These are phyloP conservation scores for Stichodactyla helianthus DNA, from an alignment of 64 coral and sea anemone genomes.

Conservation along the genomic window DNA sequence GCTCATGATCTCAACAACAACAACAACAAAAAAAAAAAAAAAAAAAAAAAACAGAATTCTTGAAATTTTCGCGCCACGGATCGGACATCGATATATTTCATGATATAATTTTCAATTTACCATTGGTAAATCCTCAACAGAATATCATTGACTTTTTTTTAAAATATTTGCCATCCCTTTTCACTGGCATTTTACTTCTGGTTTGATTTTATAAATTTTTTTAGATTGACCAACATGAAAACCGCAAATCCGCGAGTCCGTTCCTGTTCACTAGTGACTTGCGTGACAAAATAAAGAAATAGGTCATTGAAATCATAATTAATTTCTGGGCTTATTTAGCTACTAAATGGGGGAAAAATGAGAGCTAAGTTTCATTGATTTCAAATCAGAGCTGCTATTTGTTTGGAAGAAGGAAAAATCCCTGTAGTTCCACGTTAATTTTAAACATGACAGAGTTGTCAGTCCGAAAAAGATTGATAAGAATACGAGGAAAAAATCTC, in stretches of 20 bases:
- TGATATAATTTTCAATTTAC: no score
- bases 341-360: neutral
- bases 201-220: neutral
- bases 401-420: neutral
- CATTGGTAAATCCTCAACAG: no score
- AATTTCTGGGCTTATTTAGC: constrained; percentile 15
- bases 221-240: neutral
- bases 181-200: neutral
- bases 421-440: neutral
- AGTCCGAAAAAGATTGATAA: neutral
- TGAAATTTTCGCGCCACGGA: no score
- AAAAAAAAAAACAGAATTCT: no score
- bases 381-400: neutral
- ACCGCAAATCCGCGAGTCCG: no score
- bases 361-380: neutral
- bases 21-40: no score
- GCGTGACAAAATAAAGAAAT: constrained; percentile 10
- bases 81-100: no score
- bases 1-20: no score
- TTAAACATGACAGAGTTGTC: neutral
- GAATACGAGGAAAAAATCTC: neutral
- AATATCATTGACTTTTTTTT: no score
- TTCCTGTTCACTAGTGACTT: neutral
- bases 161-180: neutral
- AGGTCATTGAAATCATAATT: neutral